Base-by-base conservation (phyloP, 2,797 vertebrate genomes). In the Nyctibius grandis region DNA sequence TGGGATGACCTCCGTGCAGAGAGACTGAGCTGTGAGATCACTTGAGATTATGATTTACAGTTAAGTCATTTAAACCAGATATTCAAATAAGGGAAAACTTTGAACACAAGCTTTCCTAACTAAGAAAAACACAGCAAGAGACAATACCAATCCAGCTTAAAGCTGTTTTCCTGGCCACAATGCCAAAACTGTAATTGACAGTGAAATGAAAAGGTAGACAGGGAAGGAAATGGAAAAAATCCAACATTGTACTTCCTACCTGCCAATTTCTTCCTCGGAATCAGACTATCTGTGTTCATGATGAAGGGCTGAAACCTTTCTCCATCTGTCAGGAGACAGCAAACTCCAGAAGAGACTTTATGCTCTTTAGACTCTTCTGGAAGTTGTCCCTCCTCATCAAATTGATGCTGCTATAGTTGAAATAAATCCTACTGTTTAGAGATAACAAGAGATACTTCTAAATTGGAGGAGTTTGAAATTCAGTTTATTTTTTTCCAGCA, bases 251-350 rank as follows among this genome's bases (percentile, higher is more conserved):
- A 54, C 86, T 84, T 93, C 94, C 78, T 94, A 97, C 92, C 94
- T 94, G 95, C 42, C 87, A 96, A 91, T 78, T 96, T 89, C 61
- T 95, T 92, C 76, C 89, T 89, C 61, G 96, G 87, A 91, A 92
- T 77, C 69, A 94, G 57, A 80, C 75, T 94, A 92, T 45, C 61
- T 85, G 57, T 40, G 73, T 17, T 85, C 75, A 85, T 78, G 82
- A 33, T 69, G 86, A 85, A 93, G 42, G 85, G 73, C 38, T 85
- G 72, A 87, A 95, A 88, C 42, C 61, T 42, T 86, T 81, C 65
- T 85, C 74, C 63, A 89, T 79, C 86, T 82, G 75, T 47, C 59
- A 94, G 72, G 53, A 85, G 64, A 92, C 1, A 89, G 64, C 12
- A 81, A 92, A 90, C 53, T 93, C 89, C 91, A 96, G 80, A 95